Percentiles rank a stretch among this genome's conserved stretches.
Conservation (phyloP, 1,140 invertebrate species). For the Drosophila persimilis region DNA sequence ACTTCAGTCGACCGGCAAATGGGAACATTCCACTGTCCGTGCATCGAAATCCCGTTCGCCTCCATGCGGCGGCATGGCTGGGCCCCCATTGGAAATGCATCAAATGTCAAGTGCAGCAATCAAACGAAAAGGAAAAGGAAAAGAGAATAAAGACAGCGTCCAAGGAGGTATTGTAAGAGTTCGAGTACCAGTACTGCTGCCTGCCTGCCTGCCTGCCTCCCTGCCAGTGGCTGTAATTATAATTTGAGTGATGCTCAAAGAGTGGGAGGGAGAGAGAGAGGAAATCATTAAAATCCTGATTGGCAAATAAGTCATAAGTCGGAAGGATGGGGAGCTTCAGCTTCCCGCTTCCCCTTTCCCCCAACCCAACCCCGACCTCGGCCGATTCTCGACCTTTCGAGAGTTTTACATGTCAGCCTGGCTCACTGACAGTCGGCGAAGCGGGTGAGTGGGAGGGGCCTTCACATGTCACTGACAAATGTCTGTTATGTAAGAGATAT, state of each 20-base stretch:
- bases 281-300: constrained; percentile 10
- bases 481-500: constrained; percentile 47
- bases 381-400: background rate
- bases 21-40: constrained; percentile 47
- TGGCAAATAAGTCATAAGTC: constrained; percentile 1
- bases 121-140: constrained; percentile 12
- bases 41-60: background rate
- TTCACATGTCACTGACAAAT: constrained; percentile 60
- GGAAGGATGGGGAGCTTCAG: background rate
- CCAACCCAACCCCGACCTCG: too few species aligned
- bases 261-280: constrained; percentile 4
- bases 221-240: constrained; percentile 32
- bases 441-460: background rate
- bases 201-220: background rate
- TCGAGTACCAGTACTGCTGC: background rate
- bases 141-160: constrained; percentile 1
- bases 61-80: background rate
- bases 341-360: too few species aligned
- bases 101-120: constrained; percentile 55
- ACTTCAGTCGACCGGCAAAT: constrained; percentile 61
- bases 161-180: background rate
- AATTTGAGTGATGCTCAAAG: constrained; percentile 11
- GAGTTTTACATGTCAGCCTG: constrained; percentile 14
- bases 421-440: background rate
- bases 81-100: constrained; percentile 27